Evolutionary conservation across 2,797 vertebrate species (phyloP).

Genomic region (Paratrypauchen microcephalus): DNA sequence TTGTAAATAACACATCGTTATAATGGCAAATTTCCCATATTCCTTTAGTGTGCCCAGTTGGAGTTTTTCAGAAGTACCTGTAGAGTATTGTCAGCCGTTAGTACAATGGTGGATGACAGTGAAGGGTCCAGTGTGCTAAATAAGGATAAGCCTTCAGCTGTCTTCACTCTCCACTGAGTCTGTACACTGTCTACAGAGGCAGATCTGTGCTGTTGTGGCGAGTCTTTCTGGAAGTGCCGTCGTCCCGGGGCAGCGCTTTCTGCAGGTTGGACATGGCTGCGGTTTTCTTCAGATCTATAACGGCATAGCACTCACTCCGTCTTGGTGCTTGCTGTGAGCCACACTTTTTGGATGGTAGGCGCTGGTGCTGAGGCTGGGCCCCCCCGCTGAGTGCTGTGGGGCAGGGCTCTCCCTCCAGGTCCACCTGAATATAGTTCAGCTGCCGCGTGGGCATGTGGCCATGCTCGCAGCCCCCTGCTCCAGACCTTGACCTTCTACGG

Average conservation of each 20-base stretch:
- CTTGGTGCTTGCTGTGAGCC: slow-evolving; percentile 74
- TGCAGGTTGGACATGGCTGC: slow-evolving; percentile 98
- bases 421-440: slow-evolving; percentile 99
- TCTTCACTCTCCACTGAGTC: slow-evolving; percentile 60
- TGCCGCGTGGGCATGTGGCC: slow-evolving; percentile 82
- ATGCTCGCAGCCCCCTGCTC: slow-evolving; percentile 74
- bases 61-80: slow-evolving; percentile 72
- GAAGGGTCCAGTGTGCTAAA: slow-evolving; percentile 77
- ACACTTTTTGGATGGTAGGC: slow-evolving; percentile 70
- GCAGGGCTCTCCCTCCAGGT: slow-evolving; percentile 87
- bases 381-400: slow-evolving; percentile 57
- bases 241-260: slow-evolving; percentile 94
- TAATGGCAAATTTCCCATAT: slow-evolving; percentile 63
- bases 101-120: slow-evolving; percentile 72
- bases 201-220: slow-evolving; percentile 99
- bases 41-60: slow-evolving; percentile 56
- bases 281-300: slow-evolving; percentile 98
- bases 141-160: slow-evolving; percentile 68
- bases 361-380: slow-evolving; percentile 72
- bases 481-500: slow-evolving; percentile 77
- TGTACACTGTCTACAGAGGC: slow-evolving; percentile 83
- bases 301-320: slow-evolving; percentile 91
- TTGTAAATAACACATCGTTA: slow-evolving; percentile 60
- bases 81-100: slow-evolving; percentile 62
- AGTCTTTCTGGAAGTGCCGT: slow-evolving; percentile 96